Percentiles rank a stretch among this genome's conserved stretches.
Conservation (phyloP, 1,140 invertebrate genomes). For the Frieseomelitta varia region DNA sequence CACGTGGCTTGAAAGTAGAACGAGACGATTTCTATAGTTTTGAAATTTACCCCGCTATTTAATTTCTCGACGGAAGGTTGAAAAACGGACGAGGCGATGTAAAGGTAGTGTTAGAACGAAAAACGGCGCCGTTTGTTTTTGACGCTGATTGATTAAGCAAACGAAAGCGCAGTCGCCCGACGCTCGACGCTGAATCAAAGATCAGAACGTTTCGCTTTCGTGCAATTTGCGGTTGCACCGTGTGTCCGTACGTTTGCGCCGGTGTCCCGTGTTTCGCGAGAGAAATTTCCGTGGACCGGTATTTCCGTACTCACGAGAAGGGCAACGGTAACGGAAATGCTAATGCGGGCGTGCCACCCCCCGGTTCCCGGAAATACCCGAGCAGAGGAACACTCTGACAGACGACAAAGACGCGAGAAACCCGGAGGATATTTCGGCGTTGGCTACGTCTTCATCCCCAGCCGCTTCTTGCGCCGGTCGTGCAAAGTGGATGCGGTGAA, state of each 20-base stretch:
- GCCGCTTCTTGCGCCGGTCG: constrained; percentile 32
- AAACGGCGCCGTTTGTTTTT: not conserved
- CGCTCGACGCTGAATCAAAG: constrained; percentile 21
- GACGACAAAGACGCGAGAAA: constrained; percentile 56
- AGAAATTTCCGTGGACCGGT: constrained; percentile 60
- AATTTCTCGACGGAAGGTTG: not conserved
- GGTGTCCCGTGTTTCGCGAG: constrained; percentile 32
- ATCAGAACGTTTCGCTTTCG: constrained; percentile 30
- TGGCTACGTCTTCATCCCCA: constrained; percentile 54
- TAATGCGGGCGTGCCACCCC: constrained; percentile 58
- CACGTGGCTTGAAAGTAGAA: not conserved
- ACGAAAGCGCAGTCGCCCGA: not conserved
- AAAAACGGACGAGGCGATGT: not conserved
- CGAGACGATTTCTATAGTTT: not conserved
- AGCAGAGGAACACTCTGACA: constrained; percentile 53
- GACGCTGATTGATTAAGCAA: constrained; percentile 15
- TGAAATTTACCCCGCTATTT: not conserved
- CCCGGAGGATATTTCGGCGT: constrained; percentile 65
- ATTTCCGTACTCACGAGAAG: constrained; percentile 56
- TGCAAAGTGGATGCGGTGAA: constrained; percentile 51
- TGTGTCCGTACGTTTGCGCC: constrained; percentile 40
- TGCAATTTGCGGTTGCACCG: constrained; percentile 22
- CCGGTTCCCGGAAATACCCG: constrained; percentile 63
- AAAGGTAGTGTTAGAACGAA: not conserved
- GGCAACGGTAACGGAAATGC: constrained; percentile 75